Conservation (phyloP, 2,888 invertebrate genomes). For the Allophyes oxyacanthae region DNA sequence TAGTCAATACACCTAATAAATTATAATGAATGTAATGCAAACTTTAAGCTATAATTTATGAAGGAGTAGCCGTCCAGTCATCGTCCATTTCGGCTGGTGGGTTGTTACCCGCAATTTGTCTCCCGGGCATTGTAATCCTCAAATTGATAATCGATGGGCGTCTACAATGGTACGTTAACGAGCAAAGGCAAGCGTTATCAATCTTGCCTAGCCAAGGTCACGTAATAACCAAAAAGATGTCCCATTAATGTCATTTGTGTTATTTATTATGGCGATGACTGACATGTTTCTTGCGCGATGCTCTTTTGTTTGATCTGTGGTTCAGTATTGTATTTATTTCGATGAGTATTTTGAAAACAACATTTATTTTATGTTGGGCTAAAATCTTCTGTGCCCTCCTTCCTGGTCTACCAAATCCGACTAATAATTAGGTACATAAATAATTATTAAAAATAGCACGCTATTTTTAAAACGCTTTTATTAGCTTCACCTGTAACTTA, state of each 20-base stretch:
- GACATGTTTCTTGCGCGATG: slow-evolving; percentile 30
- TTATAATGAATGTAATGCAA: slow-evolving; percentile 53
- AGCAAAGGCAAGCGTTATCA: slow-evolving; percentile 68
- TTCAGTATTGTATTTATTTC: background rate
- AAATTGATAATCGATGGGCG: slow-evolving; percentile 80
- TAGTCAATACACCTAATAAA: slow-evolving; percentile 28
- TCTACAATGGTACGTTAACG: slow-evolving; percentile 74
- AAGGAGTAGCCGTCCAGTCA: slow-evolving; percentile 55
- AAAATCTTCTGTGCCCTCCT: no score
- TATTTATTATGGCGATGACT: slow-evolving; percentile 42
- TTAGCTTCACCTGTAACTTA: no score
- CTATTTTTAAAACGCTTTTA: no score
- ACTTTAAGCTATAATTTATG: slow-evolving; percentile 53
- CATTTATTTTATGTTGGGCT: background rate
- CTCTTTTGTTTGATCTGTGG: slow-evolving; percentile 25
- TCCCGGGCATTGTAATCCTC: slow-evolving; percentile 67
- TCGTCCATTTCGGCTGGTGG: slow-evolving; percentile 60
- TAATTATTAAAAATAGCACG: no score
- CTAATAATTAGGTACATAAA: no score
- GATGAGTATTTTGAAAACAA: no score
- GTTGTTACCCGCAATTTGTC: slow-evolving; percentile 69
- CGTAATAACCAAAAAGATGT: slow-evolving; percentile 44
- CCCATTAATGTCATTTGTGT: slow-evolving; percentile 55
- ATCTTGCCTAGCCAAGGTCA: slow-evolving; percentile 74
- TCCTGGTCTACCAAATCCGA: no score